Evolutionary conservation across 2,797 vertebrate species (phyloP), one percentile per base, ranked within the genome.

Genomic region (Tinamus major): DNA sequence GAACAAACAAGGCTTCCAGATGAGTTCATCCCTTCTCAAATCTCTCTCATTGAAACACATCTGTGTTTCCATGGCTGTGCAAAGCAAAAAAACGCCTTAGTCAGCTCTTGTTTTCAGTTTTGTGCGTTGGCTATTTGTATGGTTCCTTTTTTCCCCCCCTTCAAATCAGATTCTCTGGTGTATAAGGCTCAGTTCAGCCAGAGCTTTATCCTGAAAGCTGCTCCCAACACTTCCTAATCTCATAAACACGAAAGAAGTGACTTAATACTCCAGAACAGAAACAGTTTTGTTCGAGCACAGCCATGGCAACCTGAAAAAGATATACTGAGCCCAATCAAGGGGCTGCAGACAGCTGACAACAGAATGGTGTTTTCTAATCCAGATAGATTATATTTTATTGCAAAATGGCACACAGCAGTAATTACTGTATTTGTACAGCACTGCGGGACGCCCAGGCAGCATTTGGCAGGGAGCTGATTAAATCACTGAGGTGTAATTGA

Each of bases 401-500:
- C 79, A 63, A 96, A 95, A 89, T 76, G 77, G 61, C 19, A 31
- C 53, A 70, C 80, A 48, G 15, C 29, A 91, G 56, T 94, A 96
- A 97, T 97, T 94, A 94, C 78, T 94, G 84, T 82, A 75, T 95
- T 95, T 93, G 75, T 82, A 85, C 91, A 86, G 90, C 87, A 89
- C 76, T 89, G 88, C 5, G 23, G 89, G 91, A 96, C 12, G n/a
- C 94, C 77, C 67, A 96, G 86, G 37, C 75, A 9, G 48, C 82
- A 63, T 95, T 85, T 95, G 93, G 74, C 85, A 95, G 93, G 67
- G 80, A 96, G 90, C 41, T 95, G 93, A 98, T 97, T 97, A 97
- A 97, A 97, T 95, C 89, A 72, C 84, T 19, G 62, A 95, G 82
- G 88, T 95, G 49, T 97, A 97, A 96, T 95, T 96, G 97, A 93